Evolutionary conservation across 2,888 invertebrate species (phyloP).

Genomic region (Thymelicus sylvestris): DNA sequence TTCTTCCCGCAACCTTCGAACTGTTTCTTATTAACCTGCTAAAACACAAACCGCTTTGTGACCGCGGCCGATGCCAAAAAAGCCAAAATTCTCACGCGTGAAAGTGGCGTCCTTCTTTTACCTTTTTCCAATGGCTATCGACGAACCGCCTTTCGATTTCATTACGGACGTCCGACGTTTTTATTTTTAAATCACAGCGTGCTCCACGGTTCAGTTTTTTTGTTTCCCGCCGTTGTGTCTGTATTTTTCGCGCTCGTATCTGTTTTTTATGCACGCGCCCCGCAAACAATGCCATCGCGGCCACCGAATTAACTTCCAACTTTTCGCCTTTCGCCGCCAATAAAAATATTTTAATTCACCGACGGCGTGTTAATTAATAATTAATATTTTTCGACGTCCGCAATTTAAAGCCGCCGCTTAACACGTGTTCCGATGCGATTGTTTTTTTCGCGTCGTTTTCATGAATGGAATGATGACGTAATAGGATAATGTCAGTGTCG

Average conservation of each 20-base stretch:
- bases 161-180: slow-evolving; percentile 81
- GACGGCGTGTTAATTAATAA: slow-evolving; percentile 79
- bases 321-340: slow-evolving; percentile 81
- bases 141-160: slow-evolving; percentile 85
- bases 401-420: slow-evolving; percentile 78
- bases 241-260: slow-evolving; percentile 74
- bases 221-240: slow-evolving; percentile 67
- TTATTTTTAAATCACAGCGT: slow-evolving; percentile 83
- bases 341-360: slow-evolving; percentile 83
- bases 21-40: slow-evolving; percentile 57
- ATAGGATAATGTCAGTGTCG: slow-evolving; percentile 82
- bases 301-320: slow-evolving; percentile 81
- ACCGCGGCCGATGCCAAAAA: slow-evolving; percentile 66
- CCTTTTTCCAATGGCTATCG: slow-evolving; percentile 82
- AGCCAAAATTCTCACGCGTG: slow-evolving; percentile 81
- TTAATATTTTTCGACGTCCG: slow-evolving; percentile 81
- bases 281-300: slow-evolving; percentile 82
- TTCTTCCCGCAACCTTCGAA: slow-evolving; percentile 16
- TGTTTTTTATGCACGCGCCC: slow-evolving; percentile 78
- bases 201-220: slow-evolving; percentile 71
- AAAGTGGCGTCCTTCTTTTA: slow-evolving; percentile 80
- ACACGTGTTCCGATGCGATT: slow-evolving; percentile 80
- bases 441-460: slow-evolving; percentile 73
- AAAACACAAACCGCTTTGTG: slow-evolving; percentile 51
- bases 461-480: slow-evolving; percentile 84